Evolutionary conservation across 2,888 invertebrate genomes (phyloP), one percentile per base, ranked within the genome.

Genomic region (Nemotelus nigrinus): DNA sequence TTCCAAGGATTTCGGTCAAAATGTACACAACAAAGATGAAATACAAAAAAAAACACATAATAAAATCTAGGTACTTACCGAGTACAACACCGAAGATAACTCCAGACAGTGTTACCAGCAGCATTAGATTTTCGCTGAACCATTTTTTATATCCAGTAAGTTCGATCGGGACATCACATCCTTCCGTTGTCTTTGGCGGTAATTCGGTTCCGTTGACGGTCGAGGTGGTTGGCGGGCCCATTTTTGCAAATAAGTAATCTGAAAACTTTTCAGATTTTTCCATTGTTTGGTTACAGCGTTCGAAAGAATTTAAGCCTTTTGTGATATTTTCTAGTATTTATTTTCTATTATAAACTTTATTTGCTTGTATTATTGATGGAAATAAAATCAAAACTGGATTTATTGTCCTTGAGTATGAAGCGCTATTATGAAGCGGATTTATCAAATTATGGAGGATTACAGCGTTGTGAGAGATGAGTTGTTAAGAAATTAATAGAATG

Each of bases 171-270:
- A 92, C 91, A 81, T 90, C 89, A 83, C 90, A 89, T 82, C 89
- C 89, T 82, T 90, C 91, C 68, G 90, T 90, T 80, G 89, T 89
- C 87, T 90, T 90, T 83, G 90, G 90, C 80, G 88, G 86, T 84
- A 88, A 83, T 84, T 90, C 84, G 80, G 85, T 85, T 80, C 87
- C 86, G 80, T 86, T 85, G 79, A 84, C 83, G 79, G 86, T 85
- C 79, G 84, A 89, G 82, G 89, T 87, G 82, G 89, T 89, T 81
- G 90, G 90, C 82, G 91, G 90, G 85, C 92, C 92, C 93, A 93
- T 93, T 90, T 93, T 93, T 87, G 92, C 92, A 87, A 93, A 93
- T 88, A 93, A 89, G 88, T 93, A 93, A 88, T 93, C 93, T 92
- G 92, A 92, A 91, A 93, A 92, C 84, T 90, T 90, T 87, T 89